These are phyloP conservation scores for Myiotriccus ornatus DNA, from an alignment of 2,797 vertebrate species.

Conservation along the genomic window DNA sequence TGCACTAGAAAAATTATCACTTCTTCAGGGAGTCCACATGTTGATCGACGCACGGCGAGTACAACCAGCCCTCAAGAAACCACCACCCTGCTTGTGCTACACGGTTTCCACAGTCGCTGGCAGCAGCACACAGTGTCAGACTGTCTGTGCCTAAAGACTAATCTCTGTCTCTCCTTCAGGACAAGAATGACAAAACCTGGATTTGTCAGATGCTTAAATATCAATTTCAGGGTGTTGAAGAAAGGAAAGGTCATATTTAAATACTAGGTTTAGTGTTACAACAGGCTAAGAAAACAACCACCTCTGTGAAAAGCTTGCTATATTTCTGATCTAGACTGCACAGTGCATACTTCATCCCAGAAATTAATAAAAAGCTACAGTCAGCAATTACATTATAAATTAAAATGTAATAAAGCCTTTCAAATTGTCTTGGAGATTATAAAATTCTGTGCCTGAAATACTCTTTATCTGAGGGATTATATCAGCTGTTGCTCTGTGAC, in stretches of 20 bases:
- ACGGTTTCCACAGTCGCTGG: accelerated
- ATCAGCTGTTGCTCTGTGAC: not conserved
- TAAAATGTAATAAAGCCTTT: not conserved
- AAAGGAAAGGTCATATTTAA: not conserved
- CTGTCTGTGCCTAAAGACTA: not conserved
- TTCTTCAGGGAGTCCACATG: not conserved
- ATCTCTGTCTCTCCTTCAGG: not conserved
- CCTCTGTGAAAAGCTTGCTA: not conserved
- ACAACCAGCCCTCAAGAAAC: not conserved
- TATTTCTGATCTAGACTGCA: not conserved
- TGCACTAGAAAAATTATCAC: not conserved
- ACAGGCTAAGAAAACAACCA: not conserved
- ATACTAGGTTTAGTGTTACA: not conserved
- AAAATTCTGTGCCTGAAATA: not conserved
- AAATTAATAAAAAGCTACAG: not conserved
- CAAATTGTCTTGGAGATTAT: not conserved
- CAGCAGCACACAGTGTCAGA: not conserved
- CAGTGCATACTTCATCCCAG: not conserved
- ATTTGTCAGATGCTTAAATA: not conserved
- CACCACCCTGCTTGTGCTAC: not conserved
- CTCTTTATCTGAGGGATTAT: not conserved
- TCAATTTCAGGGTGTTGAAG: not conserved
- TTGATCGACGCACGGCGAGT: accelerated
- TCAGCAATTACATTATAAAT: not conserved
- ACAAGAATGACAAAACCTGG: not conserved